Base-by-base conservation (phyloP, 2,888 invertebrate species). In the Peribatodes rhomboidaria region DNA sequence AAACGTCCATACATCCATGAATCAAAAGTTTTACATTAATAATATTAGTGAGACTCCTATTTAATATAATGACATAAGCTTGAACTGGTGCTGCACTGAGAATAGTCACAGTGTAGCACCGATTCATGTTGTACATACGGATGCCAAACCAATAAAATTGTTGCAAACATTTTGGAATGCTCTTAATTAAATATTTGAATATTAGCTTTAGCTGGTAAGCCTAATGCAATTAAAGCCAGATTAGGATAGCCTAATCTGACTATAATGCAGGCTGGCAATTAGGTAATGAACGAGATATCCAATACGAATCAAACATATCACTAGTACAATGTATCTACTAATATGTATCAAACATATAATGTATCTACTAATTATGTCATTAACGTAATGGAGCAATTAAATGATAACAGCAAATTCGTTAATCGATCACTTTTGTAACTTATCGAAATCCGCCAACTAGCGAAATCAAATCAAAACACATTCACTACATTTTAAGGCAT, bases 381-480 rank as follows among this genome's bases (percentile, higher is more conserved):
- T 22, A 55, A 37, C 22, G 42, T 64, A 50, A 64, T 64, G 47
- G 53, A 55, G 42, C 47, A 41, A 39, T 39, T 53, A 42, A 18
- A 20, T 42, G 42, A 3, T 33, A 35, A 52, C 18, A 33, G 44
- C 49, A 49, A 64, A 42, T 50, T 16, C 13, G 16, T 35, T 35
- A 64, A 59, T 50, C 42, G 54, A 50, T 42, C 39, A 14, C 39
- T 52, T 56, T 44, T 22, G 42, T 13, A 39, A 42, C 16, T 49
- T 55, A 18, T 18, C 14, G 10, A 27, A 7, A 13, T 33, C 22
- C 20, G 14, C 11, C 8, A 57, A 37, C 42, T 16, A 37, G 14
- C 16, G 13, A 39, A 18, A 22, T 46, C 27, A 27, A 46, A 46
- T 14, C 14, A 16, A 41, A 41, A 7, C 10, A 44, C 44, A 46